phyloP scores from a whole-genome alignment of 2,113 vertebrate species.

The Gallinago paraguaiae region DNA sequence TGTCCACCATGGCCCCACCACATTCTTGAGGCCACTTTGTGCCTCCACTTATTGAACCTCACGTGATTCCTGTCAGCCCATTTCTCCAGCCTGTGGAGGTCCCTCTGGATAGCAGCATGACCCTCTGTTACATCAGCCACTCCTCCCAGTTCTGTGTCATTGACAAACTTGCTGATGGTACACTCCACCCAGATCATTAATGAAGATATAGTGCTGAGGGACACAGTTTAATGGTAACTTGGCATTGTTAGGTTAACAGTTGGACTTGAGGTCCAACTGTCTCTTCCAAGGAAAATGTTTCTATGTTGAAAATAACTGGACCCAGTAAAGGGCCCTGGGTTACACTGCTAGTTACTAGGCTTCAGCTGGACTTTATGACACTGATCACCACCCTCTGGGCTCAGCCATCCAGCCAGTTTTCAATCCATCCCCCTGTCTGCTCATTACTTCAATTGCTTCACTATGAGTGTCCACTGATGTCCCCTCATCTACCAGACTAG shows the following conservation, averaged over 20 bases:
- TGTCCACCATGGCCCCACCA: neutral
- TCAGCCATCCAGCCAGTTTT: neutral
- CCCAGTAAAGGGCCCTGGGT: neutral
- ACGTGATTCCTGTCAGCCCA: neutral
- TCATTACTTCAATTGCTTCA: neutral
- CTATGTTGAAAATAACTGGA: neutral
- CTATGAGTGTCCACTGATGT: fast-evolving
- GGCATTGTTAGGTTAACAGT: neutral
- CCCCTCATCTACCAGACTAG: neutral
- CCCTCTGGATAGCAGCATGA: neutral
- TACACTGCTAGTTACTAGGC: neutral
- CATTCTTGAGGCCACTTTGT: too few relatives aligned
- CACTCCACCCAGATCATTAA: neutral
- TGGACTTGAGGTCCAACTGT: neutral
- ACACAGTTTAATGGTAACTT: neutral
- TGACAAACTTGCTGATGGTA: neutral
- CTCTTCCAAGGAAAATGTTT: neutral
- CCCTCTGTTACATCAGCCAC: neutral
- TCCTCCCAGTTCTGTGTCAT: neutral
- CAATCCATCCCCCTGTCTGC: neutral
- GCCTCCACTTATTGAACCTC: neutral
- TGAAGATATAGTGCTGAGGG: neutral
- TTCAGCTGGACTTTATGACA: neutral
- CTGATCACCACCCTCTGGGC: neutral
- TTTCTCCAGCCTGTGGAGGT: neutral